These are phyloP conservation scores for Dendrocopos noguchii DNA, from an alignment of 2,113 vertebrate species.

Conservation along the genomic window DNA sequence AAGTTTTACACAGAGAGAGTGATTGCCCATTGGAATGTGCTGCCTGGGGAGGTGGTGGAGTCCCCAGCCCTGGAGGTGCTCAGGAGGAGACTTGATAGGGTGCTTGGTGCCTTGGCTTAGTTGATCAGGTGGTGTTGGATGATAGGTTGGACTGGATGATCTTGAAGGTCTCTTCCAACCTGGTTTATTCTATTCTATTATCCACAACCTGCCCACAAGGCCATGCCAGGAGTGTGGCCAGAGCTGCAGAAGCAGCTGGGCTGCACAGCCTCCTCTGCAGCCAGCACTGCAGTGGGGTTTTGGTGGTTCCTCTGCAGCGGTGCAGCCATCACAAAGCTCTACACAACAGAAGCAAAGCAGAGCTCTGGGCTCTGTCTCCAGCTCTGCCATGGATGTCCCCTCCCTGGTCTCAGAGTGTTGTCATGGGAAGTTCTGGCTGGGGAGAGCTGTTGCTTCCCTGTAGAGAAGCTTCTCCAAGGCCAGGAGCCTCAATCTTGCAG, in stretches of 20 bases:
- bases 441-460: not conserved
- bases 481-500: not conserved
- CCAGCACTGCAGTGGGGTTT: accelerated
- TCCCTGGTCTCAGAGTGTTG: accelerated
- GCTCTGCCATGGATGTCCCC: not conserved
- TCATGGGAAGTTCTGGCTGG: not conserved
- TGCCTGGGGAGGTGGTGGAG: too few species aligned
- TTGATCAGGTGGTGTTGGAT: too few species aligned
- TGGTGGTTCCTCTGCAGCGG: not conserved
- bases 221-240: not conserved
- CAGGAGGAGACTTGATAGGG: too few species aligned
- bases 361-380: not conserved
- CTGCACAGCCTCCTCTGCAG: not conserved
- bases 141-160: too few species aligned
- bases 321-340: not conserved
- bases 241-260: not conserved
- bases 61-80: too few species aligned
- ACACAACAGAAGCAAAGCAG: not conserved
- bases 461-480: not conserved
- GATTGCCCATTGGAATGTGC: too few species aligned
- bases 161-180: too few species aligned
- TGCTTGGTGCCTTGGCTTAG: too few species aligned
- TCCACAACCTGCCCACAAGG: not conserved
- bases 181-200: too few species aligned
- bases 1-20: too few species aligned